phyloP scores from a whole-genome alignment of 2,797 vertebrate genomes.

The Sebastolobus alascanus region DNA sequence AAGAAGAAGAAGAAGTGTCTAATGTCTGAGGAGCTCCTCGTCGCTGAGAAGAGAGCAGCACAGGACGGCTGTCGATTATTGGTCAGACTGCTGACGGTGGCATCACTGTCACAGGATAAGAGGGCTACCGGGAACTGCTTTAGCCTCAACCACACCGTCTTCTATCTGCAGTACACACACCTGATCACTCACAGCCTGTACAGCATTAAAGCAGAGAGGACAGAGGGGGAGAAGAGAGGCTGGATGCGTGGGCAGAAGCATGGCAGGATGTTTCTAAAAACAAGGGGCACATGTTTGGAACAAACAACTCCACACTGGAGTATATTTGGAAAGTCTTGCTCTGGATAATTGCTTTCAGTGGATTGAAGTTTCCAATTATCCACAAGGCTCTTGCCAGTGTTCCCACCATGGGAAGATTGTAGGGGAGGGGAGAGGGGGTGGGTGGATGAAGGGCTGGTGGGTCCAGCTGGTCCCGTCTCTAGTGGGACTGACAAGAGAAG shows the following conservation, averaged over 20 bases:
- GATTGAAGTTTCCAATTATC: conserved; percentile 84
- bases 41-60: conserved; percentile 56
- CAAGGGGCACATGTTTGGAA: conserved; percentile 57
- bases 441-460: conserved; percentile 52
- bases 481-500: conserved; percentile 61
- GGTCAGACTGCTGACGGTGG: conserved; percentile 71
- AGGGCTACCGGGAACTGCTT: conserved; percentile 66
- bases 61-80: conserved; percentile 65
- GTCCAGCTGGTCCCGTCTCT: conserved; percentile 78
- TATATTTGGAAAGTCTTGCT: conserved; percentile 82
- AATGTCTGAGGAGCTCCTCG: conserved; percentile 69
- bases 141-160: conserved; percentile 45
- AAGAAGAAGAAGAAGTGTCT: conserved; percentile 67
- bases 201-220: conserved; percentile 48
- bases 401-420: conserved; percentile 70
- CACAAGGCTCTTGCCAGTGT: conserved; percentile 64
- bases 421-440: conserved; percentile 37
- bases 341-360: conserved; percentile 83
- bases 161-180: conserved; percentile 35
- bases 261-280: conserved; percentile 55
- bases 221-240: conserved; percentile 22
- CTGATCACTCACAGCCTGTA: conserved; percentile 38
- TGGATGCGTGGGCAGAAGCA: conserved; percentile 34
- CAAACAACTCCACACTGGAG: conserved; percentile 62
- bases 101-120: conserved; percentile 73